Evolutionary conservation across 2,113 vertebrate species (phyloP).

Genomic region (Electrona antarctica): DNA sequence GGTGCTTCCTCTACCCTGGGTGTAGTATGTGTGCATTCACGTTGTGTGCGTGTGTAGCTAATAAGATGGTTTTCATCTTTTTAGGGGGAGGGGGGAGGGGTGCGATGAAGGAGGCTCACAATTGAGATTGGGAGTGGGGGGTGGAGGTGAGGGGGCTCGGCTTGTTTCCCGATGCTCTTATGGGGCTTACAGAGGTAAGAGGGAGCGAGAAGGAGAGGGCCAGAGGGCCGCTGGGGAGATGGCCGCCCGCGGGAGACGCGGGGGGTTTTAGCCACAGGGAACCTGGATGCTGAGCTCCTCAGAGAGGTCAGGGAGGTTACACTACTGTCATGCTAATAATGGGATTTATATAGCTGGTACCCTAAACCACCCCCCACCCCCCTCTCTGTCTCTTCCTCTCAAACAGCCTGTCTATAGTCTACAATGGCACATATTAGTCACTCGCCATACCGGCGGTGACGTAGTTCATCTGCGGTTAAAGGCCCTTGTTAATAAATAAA

Average conservation of each 20-base stretch:
- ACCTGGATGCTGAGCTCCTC: slow-evolving; percentile 62
- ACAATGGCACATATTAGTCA: slow-evolving; percentile 6
- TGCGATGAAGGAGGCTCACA: slow-evolving; percentile 32
- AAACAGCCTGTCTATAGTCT: slow-evolving; percentile 11
- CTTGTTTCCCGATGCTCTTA: slow-evolving; percentile 51
- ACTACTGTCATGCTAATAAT: slow-evolving; percentile 82
- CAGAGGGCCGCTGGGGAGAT: slow-evolving; percentile 40
- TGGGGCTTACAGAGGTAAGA: slow-evolving; percentile 68
- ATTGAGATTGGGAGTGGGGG: slow-evolving; percentile 43
- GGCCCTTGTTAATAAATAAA: slow-evolving; percentile 49
- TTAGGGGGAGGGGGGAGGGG: slow-evolving; percentile 25
- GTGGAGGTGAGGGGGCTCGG: background rate
- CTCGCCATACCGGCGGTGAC: slow-evolving; percentile 11
- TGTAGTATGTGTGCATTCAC: slow-evolving; percentile 40
- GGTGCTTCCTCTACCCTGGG: slow-evolving; percentile 59
- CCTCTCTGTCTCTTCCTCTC: slow-evolving; percentile 29
- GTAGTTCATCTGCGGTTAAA: slow-evolving; percentile 31
- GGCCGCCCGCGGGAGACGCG: background rate
- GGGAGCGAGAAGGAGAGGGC: slow-evolving; percentile 41
- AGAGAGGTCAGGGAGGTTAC: slow-evolving; percentile 75
- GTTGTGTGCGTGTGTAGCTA: slow-evolving; percentile 37
- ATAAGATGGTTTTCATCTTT: slow-evolving; percentile 65
- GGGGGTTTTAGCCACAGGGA: slow-evolving; percentile 51
- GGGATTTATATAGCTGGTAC: slow-evolving; percentile 70
- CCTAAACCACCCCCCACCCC: slow-evolving; percentile 15